Percentiles rank a stretch among this genome's conserved stretches.
Conservation (phyloP, 2,797 vertebrate species). For the Apogon talboti region DNA sequence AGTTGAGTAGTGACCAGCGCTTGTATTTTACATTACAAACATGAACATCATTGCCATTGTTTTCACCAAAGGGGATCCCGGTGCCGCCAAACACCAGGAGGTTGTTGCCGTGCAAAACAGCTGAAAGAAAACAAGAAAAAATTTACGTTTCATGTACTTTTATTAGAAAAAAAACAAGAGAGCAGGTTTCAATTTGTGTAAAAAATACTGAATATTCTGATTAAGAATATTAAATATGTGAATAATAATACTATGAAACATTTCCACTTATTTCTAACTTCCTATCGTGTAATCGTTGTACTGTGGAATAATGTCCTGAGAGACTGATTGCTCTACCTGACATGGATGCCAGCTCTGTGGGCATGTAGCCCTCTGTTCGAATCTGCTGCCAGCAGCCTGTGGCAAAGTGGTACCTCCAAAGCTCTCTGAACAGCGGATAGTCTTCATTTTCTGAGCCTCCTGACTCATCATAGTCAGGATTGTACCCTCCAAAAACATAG, state of each 20-base stretch:
- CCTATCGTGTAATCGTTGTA: too few species aligned
- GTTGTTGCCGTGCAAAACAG: slow-evolving; percentile 97
- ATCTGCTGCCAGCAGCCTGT: slow-evolving; percentile 97
- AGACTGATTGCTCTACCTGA: slow-evolving; percentile 83
- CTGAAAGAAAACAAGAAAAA: slow-evolving; percentile 69
- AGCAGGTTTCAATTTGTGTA: background rate
- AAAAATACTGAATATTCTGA: background rate
- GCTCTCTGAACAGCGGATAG: slow-evolving; percentile 96
- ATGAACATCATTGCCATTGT: slow-evolving; percentile 96
- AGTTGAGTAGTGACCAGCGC: slow-evolving; percentile 95
- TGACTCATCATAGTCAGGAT: slow-evolving; percentile 96
- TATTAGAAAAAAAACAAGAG: background rate
- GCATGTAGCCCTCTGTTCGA: slow-evolving; percentile 96
- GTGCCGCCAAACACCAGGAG: slow-evolving; percentile 98
- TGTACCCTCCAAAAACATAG: slow-evolving; percentile 98
- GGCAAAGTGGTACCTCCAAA: slow-evolving; percentile 97
- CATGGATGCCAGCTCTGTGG: slow-evolving; percentile 97
- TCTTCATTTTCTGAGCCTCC: slow-evolving; percentile 96
- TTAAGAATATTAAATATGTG: too few species aligned
- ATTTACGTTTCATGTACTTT: background rate
- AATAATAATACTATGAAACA: too few species aligned
- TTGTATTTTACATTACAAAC: slow-evolving; percentile 98
- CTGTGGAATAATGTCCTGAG: background rate
- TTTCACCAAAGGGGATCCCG: slow-evolving; percentile 97
- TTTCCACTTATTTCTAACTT: too few species aligned